Base-by-base conservation (phyloP, 2,888 invertebrate species). In the Andrena praecox region DNA sequence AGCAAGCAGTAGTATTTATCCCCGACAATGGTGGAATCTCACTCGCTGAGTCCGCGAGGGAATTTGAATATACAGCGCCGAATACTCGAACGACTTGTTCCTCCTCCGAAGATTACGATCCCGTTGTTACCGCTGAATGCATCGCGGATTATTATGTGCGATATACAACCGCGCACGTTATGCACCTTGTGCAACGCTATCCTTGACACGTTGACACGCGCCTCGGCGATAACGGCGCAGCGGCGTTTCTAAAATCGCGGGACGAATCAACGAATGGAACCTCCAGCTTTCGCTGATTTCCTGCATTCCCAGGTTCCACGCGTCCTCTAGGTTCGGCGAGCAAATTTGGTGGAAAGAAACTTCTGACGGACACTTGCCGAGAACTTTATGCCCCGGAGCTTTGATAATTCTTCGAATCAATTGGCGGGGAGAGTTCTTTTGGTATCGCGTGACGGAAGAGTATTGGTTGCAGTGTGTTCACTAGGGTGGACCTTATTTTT, bases 111-210 rank as follows among this genome's bases (percentile, higher is more conserved):
- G 52, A 75, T 71, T 56, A 80, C 66, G 72, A 82, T 80, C 72
- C 77, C 77, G 85, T 80, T 71, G 80, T 80, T 78, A 60, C 63
- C 75, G 71, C 64, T 70, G 82, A 77, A 84, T 64, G 72, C 63
- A 68, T 82, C 76, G 76, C 20, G 68, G 70, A 86, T 85, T 87
- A 85, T 85, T 80, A 74, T 75, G 78, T 60, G 75, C 75, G 75
- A 78, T 79, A 72, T 66, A 73, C 74, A 73, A 70, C 63, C 16
- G 29, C 24, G 48, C 35, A 27, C 67, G 75, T 84, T 84, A 64
- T 84, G 77, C 79, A 86, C 80, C 80, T 83, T 85, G 76, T 83
- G 69, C 78, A 77, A 77, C 66, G 63, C 68, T 60, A 54, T 27
- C 24, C 66, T 62, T 69, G 50, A 64, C 64, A 64, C 64, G 74